Base-by-base conservation (phyloP, 2,113 vertebrate species). In the Anser brachyrhynchus region DNA sequence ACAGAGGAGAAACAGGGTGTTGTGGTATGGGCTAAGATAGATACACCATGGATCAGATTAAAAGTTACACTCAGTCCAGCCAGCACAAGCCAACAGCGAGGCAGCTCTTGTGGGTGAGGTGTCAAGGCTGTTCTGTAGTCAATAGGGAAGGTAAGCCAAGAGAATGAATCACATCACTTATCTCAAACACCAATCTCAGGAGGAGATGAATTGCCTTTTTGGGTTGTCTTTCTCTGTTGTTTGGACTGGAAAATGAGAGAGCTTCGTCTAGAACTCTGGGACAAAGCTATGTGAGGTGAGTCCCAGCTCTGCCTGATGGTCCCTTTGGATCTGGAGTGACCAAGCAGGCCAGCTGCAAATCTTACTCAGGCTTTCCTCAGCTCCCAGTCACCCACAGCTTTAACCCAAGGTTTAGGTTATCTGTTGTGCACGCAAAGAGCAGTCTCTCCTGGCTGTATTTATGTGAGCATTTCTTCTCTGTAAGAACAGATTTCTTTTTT, bases 361-460 rank as follows among this genome's bases (percentile, higher is more conserved):
- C 77, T n/a, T 59, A 11, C 49, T 49, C 29, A 16, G 31, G 13
- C 37, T 84, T 35, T 44, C 12, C 55, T 65, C 59, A 22, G 17
- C 35, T 81, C 29, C 54, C 44, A 23, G 55, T 2, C 44, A 25
- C 57, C 17, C 55, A 4, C 13, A 6, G 17, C 46, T 89, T 29
- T 58, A 39, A 31, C 39, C 55, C 2, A 0, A 62, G 23, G 7
- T 23, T 37, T 25, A 2, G 18, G 8, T 3, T 26, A 3, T 13
- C 51, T 76, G 11, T 41, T 52, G 28, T 23, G 21, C 23, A 18
- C 41, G 28, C 22, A 14, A 55, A 39, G 22, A 67, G 10, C 0
- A 1, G 26, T 71, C 0, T 0, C 25, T 75, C 31, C 59, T 57
- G 44, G 8, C 9, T 35, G 13, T 11, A 28, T 15, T 70, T 61